Evolutionary conservation across 2,888 invertebrate genomes (phyloP).

Genomic region (Eueremaeus valkanovi): DNA sequence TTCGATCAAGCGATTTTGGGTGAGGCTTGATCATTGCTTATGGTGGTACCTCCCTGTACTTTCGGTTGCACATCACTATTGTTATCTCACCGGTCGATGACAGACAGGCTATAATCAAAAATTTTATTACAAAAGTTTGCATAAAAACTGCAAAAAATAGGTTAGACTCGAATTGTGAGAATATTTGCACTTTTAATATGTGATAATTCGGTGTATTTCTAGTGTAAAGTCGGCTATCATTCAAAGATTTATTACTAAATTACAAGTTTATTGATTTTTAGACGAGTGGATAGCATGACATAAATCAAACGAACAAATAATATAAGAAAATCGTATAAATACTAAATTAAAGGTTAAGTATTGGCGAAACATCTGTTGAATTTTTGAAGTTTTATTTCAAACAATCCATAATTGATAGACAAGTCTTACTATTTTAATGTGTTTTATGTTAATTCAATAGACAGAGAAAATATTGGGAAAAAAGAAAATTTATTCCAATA

Average conservation of each 20-base stretch:
- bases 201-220: background rate
- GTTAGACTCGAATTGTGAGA: background rate
- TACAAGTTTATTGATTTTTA: constrained; percentile 9
- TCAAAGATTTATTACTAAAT: constrained; percentile 15
- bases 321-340: background rate
- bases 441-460: no score
- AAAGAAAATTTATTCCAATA: background rate
- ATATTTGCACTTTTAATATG: background rate
- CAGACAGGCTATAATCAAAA: background rate
- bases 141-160: constrained; percentile 1
- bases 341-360: background rate
- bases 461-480: background rate
- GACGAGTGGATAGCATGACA: background rate
- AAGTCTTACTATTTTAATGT: no score
- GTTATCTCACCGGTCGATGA: background rate
- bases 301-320: background rate
- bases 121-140: background rate
- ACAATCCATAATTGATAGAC: background rate
- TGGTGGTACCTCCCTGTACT: background rate
- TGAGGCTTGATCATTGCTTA: no score
- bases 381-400: background rate
- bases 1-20: no score
- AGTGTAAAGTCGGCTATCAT: background rate
- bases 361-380: background rate
- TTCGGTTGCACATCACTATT: background rate